A percentile compares a stretch with the other conserved stretches of the same genome.
These are phyloP conservation scores for Trachythela sp. DNA, from an alignment of 64 coral and sea anemone species.

Conservation along the genomic window DNA sequence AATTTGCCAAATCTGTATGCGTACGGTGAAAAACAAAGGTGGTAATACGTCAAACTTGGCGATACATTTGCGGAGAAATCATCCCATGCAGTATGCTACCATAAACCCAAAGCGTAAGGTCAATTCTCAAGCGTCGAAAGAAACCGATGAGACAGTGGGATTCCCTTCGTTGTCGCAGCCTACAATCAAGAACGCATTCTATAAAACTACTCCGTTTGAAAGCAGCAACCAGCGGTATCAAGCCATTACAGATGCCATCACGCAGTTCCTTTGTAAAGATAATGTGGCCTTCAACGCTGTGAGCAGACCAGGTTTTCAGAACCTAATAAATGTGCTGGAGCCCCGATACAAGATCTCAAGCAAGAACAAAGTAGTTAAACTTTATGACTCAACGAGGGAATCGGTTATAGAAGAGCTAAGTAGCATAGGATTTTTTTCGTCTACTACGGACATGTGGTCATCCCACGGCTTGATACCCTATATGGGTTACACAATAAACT, in stretches of 20 bases:
- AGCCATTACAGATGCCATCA: too few relatives aligned
- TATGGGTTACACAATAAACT: conserved; percentile 13
- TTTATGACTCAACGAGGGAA: neutral
- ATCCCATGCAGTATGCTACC: too few relatives aligned
- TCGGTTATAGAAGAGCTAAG: conserved; percentile 1
- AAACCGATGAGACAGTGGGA: too few relatives aligned
- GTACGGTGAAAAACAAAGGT: conserved; percentile 1
- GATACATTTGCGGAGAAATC: conserved; percentile 7
- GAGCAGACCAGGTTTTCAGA: neutral
- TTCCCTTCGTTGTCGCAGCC: too few relatives aligned
- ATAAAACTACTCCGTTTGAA: too few relatives aligned
- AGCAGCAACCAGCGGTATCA: too few relatives aligned
- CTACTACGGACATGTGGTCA: conserved; percentile 7
- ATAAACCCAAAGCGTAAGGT: too few relatives aligned
- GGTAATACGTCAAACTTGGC: conserved; percentile 4
- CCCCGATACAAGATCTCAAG: neutral
- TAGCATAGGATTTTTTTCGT: neutral
- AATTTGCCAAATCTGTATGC: too few relatives aligned
- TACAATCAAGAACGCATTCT: too few relatives aligned
- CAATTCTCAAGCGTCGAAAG: too few relatives aligned
- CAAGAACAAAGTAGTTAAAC: conserved; percentile 1
- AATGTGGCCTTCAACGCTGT: too few relatives aligned
- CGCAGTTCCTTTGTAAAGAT: too few relatives aligned
- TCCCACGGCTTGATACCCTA: neutral
- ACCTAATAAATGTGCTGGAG: conserved; percentile 1